Base-by-base conservation (phyloP, 2,797 vertebrate species). In the Gallinago stenura region DNA sequence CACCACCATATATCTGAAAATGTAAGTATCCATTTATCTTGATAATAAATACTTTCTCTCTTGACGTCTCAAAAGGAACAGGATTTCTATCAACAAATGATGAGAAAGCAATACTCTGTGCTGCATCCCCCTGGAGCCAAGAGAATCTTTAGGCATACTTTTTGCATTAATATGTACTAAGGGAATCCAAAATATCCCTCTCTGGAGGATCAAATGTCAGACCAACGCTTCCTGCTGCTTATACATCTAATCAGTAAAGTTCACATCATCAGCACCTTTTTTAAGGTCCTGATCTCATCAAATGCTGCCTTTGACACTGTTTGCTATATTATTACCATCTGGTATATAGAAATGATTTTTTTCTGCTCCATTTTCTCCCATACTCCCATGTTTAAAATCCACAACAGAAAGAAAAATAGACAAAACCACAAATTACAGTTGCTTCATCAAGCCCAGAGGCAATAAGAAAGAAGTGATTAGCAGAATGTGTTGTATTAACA, bases 11-110 rank as follows among this genome's bases (percentile, higher is more conserved):
- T 93, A 92, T 92, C 87, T 92, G 83, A 93, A 94, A 96, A 89
- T n/a, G 60, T 87, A 93, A 93, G 84, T 57, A 82, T 75, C 93
- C 89, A 96, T 97, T 96, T 92, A 94, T 95, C 95, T 91, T 71
- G 83, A 87, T 95, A 97, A 97, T 95, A 97, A 97, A 97, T 96
- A 91, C 88, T 93, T 96, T 85, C 77, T 83, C 82, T 92, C 89
- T 64, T 88, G 88, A 88, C 5, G 5, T 87, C 87, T 97, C 96
- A 94, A 95, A 96, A 93, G 89, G 41, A 95, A 95, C 81, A 96
- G 92, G 95, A 88, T 95, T 97, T 92, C 94, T 88, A 95, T 96
- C 97, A 97, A 89, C 91, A 93, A 96, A 95, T 91, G 92, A 97
- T 97, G 96, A 97, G 91, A 95, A 95, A 94, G 95, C 94, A 96